Percentiles rank a stretch among this genome's conserved stretches.
phyloP scores from a whole-genome alignment of 1,140 invertebrate species.

The Nomia melanderi region DNA sequence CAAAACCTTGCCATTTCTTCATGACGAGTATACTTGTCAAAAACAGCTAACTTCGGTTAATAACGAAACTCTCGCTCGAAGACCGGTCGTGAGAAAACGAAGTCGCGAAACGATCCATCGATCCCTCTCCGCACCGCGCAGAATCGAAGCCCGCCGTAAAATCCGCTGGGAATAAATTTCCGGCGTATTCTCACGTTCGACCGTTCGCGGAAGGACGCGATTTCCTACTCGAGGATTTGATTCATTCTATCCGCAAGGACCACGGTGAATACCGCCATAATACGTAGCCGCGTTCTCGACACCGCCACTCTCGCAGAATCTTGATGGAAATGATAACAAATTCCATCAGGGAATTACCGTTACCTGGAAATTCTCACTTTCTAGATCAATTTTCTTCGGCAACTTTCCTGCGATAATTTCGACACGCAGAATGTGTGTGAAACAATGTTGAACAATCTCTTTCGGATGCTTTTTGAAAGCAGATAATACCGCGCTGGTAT shows the following conservation, averaged over 20 bases:
- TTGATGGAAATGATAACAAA: slow-evolving; percentile 17
- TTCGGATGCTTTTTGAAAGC: no score
- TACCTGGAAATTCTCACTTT: background rate
- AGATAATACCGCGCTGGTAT: no score
- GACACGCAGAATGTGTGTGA: background rate
- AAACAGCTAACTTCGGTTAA: no score
- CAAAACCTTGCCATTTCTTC: no score
- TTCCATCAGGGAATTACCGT: background rate
- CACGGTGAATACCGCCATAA: background rate
- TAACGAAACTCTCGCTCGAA: background rate
- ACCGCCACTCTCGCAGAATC: background rate
- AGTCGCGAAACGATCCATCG: background rate
- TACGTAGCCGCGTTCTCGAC: background rate
- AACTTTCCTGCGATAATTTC: background rate
- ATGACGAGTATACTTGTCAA: no score
- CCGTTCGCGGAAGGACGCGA: slow-evolving; percentile 36
- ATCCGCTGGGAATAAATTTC: slow-evolving; percentile 55
- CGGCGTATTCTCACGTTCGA: slow-evolving; percentile 58
- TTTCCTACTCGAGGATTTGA: slow-evolving; percentile 43
- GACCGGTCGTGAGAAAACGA: slow-evolving; percentile 45
- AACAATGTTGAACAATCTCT: no score
- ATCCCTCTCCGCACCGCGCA: slow-evolving; percentile 1
- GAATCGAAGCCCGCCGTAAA: slow-evolving; percentile 31
- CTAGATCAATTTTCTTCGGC: background rate
- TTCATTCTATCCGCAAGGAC: slow-evolving; percentile 14